These are phyloP conservation scores for Polymixis lichenea DNA, from an alignment of 2,888 invertebrate genomes.

Conservation along the genomic window DNA sequence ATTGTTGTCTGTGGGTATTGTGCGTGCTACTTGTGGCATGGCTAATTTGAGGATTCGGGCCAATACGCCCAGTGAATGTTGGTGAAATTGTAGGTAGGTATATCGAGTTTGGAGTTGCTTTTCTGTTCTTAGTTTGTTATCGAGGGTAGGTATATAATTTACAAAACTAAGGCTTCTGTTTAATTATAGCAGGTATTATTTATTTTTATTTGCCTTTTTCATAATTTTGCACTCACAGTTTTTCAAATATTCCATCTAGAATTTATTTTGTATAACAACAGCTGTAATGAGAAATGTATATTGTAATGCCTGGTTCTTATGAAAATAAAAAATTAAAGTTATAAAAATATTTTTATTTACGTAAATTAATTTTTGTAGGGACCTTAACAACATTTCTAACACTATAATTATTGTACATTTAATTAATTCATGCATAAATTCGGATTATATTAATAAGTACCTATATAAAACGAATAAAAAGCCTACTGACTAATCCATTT, in stretches of 20 bases:
- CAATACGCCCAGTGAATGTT: slow-evolving; percentile 28
- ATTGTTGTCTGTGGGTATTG: slow-evolving; percentile 63
- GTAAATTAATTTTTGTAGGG: background rate
- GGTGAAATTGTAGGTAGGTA: slow-evolving; percentile 3
- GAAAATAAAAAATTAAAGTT: slow-evolving; percentile 3
- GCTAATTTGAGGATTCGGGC: slow-evolving; percentile 53
- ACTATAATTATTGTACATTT: background rate
- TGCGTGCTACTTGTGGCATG: slow-evolving; percentile 61
- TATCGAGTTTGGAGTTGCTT: slow-evolving; percentile 1
- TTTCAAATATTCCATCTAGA: background rate
- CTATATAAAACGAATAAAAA: background rate
- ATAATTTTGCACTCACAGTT: background rate
- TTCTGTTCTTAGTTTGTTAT: background rate
- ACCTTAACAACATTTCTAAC: background rate
- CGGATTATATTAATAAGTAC: too few species aligned
- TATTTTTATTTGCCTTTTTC: background rate
- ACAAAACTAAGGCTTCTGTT: too few species aligned
- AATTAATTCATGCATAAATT: background rate
- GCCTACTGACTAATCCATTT: background rate
- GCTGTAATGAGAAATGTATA: background rate
- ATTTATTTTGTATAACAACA: background rate
- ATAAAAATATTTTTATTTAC: slow-evolving; percentile 5
- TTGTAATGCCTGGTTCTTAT: too few species aligned
- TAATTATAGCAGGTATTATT: background rate
- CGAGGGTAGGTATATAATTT: background rate